Evolutionary conservation across 2,888 invertebrate species (phyloP), one percentile per base, ranked within the genome.

Genomic region (Allolobophora icterica): DNA sequence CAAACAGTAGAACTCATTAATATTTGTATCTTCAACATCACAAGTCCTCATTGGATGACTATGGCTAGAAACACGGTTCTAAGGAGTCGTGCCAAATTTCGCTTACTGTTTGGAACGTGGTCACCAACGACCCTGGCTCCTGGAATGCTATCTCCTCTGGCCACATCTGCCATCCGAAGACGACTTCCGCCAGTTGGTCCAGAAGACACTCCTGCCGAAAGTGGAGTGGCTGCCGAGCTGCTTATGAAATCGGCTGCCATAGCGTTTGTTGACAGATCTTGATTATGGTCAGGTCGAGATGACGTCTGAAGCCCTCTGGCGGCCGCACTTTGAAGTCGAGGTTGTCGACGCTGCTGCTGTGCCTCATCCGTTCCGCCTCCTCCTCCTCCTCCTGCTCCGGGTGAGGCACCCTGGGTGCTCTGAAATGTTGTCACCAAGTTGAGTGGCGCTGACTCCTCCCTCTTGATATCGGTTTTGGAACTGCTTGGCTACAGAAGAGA

Each of bases 141-240:
- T 94, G n/a, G 94, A 94, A 91, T 94, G 93, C 89, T 94, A 92
- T 84, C 87, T 89, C 38, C 92, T n/a, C 71, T 71, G 90, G 90
- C 91, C 93, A 24, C 91, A 35, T 89, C 89, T 19, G 21, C 92
- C 93, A 45, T 94, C 91, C 45, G 94, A 91, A 84, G 94, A 94
- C 40, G 93, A 91, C 84, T 94, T 94, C 90, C 95, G 94, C 92
- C 94, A 93, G 84, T 94, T 94, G 91, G 94, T 94, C 92, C 94
- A 93, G 84, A 94, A 94, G 91, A 94, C 92, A 89, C 89, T 90
- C 87, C 84, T 3, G 71, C 71, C 13, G 71, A 71, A 6, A 71
- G 71, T 8, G 71, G 71, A 71, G 71, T 71, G 71, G 71, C 71
- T 13, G 71, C 71, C 19, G 87, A 87, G 35, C 87, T 38, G 87